Conservation (phyloP, 2,797 vertebrate genomes). For the Agapornis canus region DNA sequence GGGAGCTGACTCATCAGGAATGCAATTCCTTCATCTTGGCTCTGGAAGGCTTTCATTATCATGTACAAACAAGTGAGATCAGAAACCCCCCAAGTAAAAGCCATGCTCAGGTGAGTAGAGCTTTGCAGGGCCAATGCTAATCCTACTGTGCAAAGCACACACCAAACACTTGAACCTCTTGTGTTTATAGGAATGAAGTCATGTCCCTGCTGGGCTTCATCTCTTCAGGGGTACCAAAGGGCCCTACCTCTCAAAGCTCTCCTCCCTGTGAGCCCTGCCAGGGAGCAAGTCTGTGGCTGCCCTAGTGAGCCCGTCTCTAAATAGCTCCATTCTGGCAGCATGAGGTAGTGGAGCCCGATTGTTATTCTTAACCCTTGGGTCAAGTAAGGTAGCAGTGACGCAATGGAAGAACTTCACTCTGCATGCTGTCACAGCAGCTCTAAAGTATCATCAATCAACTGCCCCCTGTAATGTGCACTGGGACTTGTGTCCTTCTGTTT, state of each 20-base stretch:
- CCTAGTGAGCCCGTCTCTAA: not conserved
- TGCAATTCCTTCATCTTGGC: not conserved
- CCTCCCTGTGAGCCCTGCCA: not conserved
- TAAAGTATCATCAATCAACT: not conserved
- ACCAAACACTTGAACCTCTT: not conserved
- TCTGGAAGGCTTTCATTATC: not conserved
- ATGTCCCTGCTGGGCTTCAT: not conserved
- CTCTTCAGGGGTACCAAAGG: not conserved
- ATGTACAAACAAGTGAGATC: constrained; percentile 8
- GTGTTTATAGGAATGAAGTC: not conserved
- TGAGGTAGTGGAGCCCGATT: not conserved
- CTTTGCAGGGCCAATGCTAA: not conserved
- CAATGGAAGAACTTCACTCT: constrained; percentile 28
- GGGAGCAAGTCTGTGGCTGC: not conserved
- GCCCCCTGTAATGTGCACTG: not conserved
- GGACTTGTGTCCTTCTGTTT: not conserved
- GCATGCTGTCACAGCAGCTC: not conserved
- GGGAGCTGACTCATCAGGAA: not conserved
- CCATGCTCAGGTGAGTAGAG: not conserved
- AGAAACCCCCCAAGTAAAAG: not conserved
- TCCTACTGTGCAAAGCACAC: not conserved
- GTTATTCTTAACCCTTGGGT: constrained; percentile 50
- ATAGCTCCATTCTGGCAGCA: not conserved
- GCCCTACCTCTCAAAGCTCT: not conserved
- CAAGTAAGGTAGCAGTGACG: constrained; percentile 28